Base-by-base conservation (phyloP, 2,797 vertebrate species). In the Poecilia picta region DNA sequence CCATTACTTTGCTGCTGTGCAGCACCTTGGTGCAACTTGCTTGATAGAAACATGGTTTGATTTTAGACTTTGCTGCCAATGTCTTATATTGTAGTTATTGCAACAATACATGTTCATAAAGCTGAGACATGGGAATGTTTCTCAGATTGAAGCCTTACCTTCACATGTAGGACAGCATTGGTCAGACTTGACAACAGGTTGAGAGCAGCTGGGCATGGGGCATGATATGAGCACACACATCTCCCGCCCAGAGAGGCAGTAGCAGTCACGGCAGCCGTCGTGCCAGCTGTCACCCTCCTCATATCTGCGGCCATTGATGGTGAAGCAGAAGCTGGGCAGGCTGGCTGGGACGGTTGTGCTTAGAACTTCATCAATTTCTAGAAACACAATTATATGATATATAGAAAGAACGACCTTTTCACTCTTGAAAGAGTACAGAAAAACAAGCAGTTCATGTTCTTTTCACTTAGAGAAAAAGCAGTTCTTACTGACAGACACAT, bases 161-260 rank as follows among this genome's bases (percentile, higher is more conserved):
- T 96, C 96, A 82, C 96, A 97, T 59, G 93, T 94, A 4, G 96
- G 96, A 81, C 96, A 97, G 81, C 96, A 97, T 82, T 96, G 96
- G 78, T 95, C 93, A 4, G 89, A 85, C 86, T 93, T 90, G 82
- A 97, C 94, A 16, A 94, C 92, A 0, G 96, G 96, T 59, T 94
- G 87, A 41, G 92, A 83, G 47, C 96, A 97, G 90, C 88, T 92
- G 79, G 96, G 96, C 53, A 94, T 94, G 0, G 95, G 91, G 76
- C 96, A 97, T 75, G 95, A 94, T 81, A 97, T 97, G 84, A 97
- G 94, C 31, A 96, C 95, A 46, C 96, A 97, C 96, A 97, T 97
- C 91, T 97, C 96, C n/a, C 94, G 91, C 5, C 95, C 96, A 0
- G 88, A 89, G 55, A 96, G 93, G 87, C 96, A 97, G 91, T 93